Evolutionary conservation across 2,113 vertebrate species (phyloP).

Genomic region (Thryonomys swinderianus): DNA sequence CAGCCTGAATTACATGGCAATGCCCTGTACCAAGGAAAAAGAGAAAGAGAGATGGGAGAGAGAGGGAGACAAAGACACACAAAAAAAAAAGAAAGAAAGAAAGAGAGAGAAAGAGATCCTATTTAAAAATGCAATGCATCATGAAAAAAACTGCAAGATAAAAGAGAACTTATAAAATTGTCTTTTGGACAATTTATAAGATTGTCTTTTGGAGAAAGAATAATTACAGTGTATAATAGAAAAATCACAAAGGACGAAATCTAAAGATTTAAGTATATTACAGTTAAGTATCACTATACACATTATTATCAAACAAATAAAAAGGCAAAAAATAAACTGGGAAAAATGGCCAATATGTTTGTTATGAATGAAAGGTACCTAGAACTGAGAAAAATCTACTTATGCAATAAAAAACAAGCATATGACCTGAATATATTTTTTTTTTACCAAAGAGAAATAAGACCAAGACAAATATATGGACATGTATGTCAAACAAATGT

Average conservation of each 20-base stretch:
- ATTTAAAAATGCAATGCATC: background rate
- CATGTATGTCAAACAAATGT: background rate
- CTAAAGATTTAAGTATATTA: background rate
- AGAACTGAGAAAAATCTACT: background rate
- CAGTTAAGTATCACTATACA: background rate
- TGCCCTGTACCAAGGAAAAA: background rate
- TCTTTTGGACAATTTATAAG: background rate
- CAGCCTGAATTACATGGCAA: background rate
- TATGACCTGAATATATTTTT: background rate
- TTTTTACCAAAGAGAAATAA: slow-evolving; percentile 5
- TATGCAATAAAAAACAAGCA: background rate
- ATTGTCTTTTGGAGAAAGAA: background rate
- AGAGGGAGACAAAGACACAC: no score
- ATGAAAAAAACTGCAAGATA: background rate
- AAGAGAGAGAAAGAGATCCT: no score
- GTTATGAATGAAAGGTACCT: background rate
- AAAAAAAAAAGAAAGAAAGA: no score
- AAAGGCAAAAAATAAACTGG: background rate
- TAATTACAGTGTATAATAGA: background rate
- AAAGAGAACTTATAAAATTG: background rate
- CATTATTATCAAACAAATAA: background rate
- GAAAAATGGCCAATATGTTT: background rate
- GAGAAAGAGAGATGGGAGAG: background rate
- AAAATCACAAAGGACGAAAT: slow-evolving; percentile 27
- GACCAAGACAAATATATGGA: background rate